Percentiles rank a stretch among this genome's conserved stretches.
Evolutionary conservation across 1,140 invertebrate species (phyloP).

Genomic region (Conus betulinus): DNA sequence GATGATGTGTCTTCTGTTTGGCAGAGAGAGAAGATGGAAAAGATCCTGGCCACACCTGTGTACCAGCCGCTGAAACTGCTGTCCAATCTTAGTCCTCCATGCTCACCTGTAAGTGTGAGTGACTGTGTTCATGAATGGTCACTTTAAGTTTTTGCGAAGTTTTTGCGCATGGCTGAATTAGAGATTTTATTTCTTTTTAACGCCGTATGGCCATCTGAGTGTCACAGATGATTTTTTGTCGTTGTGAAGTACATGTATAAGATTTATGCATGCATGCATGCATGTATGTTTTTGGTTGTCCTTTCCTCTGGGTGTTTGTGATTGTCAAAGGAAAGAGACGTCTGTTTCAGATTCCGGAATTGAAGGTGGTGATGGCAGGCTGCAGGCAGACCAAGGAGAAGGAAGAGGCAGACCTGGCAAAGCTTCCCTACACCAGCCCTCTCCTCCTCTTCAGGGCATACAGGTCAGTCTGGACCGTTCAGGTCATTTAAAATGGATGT

Average conservation of each 20-base stretch:
- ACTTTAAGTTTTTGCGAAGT: too few relatives aligned
- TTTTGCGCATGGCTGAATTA: too few relatives aligned
- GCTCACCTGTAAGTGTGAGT: constrained; percentile 12
- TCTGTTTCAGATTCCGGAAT: constrained; percentile 10
- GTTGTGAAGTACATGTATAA: too few relatives aligned
- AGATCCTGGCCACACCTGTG: neutral
- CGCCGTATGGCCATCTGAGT: too few relatives aligned
- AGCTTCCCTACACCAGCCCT: constrained; percentile 58
- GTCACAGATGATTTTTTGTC: too few relatives aligned
- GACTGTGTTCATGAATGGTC: neutral
- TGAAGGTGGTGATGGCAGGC: neutral
- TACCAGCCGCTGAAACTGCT: neutral
- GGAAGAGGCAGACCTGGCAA: neutral
- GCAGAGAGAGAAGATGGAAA: constrained; percentile 41
- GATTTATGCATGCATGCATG: neutral
- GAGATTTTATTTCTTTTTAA: too few relatives aligned
- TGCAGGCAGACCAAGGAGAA: neutral
- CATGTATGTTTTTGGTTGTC: neutral
- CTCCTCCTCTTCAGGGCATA: constrained; percentile 65
- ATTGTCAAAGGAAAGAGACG: neutral
- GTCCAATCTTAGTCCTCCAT: neutral
- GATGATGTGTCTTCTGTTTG: neutral
- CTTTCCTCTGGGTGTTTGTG: neutral
- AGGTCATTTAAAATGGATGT: too few relatives aligned
- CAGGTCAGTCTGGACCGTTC: constrained; percentile 51